These are phyloP conservation scores for Barbus barbus DNA, from an alignment of 2,113 vertebrate species.

Conservation along the genomic window DNA sequence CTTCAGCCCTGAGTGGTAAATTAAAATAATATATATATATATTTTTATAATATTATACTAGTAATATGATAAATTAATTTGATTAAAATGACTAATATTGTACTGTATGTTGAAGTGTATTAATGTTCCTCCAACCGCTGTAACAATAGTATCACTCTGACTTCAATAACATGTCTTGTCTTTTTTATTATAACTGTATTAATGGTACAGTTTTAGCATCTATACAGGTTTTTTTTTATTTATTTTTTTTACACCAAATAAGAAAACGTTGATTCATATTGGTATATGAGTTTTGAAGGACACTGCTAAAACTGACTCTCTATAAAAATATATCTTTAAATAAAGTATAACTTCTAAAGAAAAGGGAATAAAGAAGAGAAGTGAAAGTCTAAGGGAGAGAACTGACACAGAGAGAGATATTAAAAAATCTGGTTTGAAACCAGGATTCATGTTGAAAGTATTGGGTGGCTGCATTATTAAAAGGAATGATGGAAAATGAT, in stretches of 20 bases:
- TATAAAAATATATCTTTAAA: background rate
- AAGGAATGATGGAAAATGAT: background rate
- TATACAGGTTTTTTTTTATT: no score
- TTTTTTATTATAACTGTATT: background rate
- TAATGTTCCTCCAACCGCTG: no score
- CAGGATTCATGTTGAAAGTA: background rate
- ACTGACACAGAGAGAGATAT: background rate
- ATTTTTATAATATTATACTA: no score
- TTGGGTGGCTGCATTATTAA: background rate
- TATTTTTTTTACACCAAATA: background rate
- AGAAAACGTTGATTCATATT: background rate
- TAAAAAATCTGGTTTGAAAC: no score
- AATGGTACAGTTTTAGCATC: background rate
- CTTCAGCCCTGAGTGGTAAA: no score
- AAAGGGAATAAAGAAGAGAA: conserved; percentile 65
- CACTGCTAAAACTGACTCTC: no score
- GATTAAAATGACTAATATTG: no score
- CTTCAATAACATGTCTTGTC: background rate
- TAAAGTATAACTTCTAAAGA: background rate
- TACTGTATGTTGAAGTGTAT: no score
- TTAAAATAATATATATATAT: no score
- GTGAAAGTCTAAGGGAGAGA: conserved; percentile 80
- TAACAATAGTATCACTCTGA: background rate
- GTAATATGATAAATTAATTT: no score
- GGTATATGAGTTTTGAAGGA: background rate